These are phyloP conservation scores for Enhydra lutris DNA, from an alignment of 2,113 vertebrate species.

Conservation along the genomic window DNA sequence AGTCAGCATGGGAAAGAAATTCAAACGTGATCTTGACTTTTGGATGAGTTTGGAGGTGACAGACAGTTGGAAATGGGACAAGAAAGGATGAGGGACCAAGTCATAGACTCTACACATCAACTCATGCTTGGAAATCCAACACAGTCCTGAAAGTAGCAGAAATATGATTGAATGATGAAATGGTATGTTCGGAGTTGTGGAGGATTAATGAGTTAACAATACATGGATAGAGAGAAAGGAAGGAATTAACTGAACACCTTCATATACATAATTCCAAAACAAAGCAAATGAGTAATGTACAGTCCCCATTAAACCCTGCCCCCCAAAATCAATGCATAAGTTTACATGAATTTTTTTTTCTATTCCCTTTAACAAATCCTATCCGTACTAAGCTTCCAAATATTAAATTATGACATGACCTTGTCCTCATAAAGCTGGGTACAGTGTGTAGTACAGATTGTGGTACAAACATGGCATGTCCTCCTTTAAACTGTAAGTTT, in stretches of 20 bases:
- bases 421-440: background rate
- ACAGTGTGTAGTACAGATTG: background rate
- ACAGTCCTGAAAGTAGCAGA: background rate
- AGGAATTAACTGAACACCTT: background rate
- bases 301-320: background rate
- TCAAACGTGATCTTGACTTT: background rate
- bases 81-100: background rate
- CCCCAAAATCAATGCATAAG: background rate
- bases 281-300: background rate
- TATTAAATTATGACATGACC: background rate
- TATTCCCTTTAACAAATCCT: background rate
- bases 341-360: background rate
- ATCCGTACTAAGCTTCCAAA: background rate
- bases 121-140: background rate
- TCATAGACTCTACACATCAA: background rate
- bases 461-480: background rate
- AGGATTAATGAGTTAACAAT: background rate
- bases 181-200: background rate
- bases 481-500: background rate
- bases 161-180: background rate
- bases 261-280: background rate
- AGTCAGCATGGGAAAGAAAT: background rate
- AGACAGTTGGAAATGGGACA: background rate
- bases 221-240: background rate
- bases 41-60: background rate